Evolutionary conservation across 2,797 vertebrate species (phyloP), one percentile per base, ranked within the genome.

Genomic region (Dryobates pubescens): DNA sequence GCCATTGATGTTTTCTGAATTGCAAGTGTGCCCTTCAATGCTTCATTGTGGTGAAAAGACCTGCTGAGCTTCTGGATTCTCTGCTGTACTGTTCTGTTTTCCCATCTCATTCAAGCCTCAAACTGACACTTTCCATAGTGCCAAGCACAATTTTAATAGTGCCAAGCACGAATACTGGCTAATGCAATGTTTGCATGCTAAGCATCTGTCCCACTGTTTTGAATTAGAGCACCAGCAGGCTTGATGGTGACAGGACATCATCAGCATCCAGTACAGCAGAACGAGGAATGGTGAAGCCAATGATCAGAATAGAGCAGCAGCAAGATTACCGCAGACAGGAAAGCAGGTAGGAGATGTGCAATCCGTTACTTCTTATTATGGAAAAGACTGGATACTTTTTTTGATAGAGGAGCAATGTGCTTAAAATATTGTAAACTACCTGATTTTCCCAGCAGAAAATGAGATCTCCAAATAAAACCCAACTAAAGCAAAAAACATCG

Each of bases 261-360:
- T 95, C 96, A 0, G 88, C 96, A 89, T 94, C 96, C 56, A 95
- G 97, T 82, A 98, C 97, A 19, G 93, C 96, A 0, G 98, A 98
- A 95, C 96, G 98, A 67, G 98, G 99, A 24, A 98, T 99, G 98
- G 99, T 99, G 84, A 99, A 99, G 93, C 99, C 99, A 1, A 98
- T 98, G 98, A 97, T 99, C 38, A 96, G 98, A 24, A 79, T 98
- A 92, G 98, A 98, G 71, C 99, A 99, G 95, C 98, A 98, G 94
- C 98, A 98, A 91, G 99, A 99, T 67, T 96, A 95, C 94, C 98
- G 98, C 81, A 90, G 97, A 70, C 96, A 96, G 47, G 97, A 98
- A 18, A 96, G 91, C 97, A 98, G 98, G 98, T 98, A 96, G 71
- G 95, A 85, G 54, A 75, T 1, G 0, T 12, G 16, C 29, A 17